phyloP scores from a whole-genome alignment of 2,888 invertebrate species.

The Steinernema scapterisci region DNA sequence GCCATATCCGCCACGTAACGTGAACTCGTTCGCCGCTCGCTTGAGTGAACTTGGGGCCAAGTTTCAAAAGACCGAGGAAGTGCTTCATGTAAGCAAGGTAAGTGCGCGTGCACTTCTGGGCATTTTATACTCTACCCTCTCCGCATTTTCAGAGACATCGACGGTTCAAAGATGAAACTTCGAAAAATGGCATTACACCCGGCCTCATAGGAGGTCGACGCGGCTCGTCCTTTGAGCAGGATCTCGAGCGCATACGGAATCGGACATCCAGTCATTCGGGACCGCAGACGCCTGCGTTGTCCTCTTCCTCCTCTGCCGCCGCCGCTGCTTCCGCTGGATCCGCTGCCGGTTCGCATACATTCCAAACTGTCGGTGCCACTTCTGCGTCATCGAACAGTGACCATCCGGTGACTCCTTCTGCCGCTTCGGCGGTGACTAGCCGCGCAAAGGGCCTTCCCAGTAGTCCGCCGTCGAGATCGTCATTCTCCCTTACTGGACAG shows the following conservation, averaged over 20 bases:
- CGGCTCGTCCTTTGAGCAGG: conserved; percentile 19
- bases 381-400: not conserved
- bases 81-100: not conserved
- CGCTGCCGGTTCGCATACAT: not conserved
- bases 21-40: not conserved
- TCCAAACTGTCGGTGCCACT: not conserved
- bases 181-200: not conserved
- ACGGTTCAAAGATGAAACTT: not conserved
- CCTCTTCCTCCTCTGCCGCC: conserved; percentile 28
- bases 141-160: conserved; percentile 4
- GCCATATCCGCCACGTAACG: too few relatives aligned
- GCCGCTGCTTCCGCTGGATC: not conserved
- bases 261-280: not conserved
- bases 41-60: not conserved
- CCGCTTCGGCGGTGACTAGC: not conserved
- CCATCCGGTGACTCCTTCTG: not conserved
- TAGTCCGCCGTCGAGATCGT: not conserved
- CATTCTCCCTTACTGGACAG: not conserved
- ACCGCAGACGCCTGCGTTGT: not conserved
- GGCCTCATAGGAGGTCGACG: not conserved
- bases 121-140: too few relatives aligned
- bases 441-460: not conserved
- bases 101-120: not conserved
- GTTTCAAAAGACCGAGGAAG: not conserved
- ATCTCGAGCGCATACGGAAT: conserved; percentile 17